These are phyloP conservation scores for Eumeta japonica DNA, from an alignment of 1,140 invertebrate species.

Conservation along the genomic window DNA sequence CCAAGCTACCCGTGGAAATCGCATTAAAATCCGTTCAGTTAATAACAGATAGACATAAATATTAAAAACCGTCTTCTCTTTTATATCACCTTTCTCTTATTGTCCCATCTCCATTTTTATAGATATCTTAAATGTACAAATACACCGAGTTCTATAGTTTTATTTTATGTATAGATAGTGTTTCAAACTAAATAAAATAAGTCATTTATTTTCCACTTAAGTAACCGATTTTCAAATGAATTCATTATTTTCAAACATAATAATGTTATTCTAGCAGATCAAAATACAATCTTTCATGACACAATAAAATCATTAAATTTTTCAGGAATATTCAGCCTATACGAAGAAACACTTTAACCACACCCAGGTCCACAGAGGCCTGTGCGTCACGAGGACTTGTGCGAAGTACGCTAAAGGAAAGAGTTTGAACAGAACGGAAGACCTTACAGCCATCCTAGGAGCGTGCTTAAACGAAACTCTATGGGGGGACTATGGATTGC, in stretches of 20 bases:
- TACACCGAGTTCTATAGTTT: too few relatives aligned
- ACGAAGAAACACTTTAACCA: slow-evolving; percentile 54
- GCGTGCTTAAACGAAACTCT: slow-evolving; percentile 3
- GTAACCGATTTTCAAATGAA: too few relatives aligned
- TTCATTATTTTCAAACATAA: not conserved
- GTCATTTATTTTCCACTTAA: too few relatives aligned
- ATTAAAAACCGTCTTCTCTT: too few relatives aligned
- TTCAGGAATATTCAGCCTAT: slow-evolving; percentile 41
- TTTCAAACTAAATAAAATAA: too few relatives aligned
- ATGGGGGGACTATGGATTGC: slow-evolving; percentile 3
- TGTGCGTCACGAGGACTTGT: slow-evolving; percentile 44
- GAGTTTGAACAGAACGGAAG: too few relatives aligned
- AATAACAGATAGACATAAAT: too few relatives aligned
- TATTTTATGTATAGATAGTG: not conserved
- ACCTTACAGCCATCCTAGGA: slow-evolving; percentile 6
- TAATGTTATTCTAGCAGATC: too few relatives aligned
- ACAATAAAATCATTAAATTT: slow-evolving; percentile 5
- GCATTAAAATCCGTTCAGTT: too few relatives aligned
- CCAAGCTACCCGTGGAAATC: too few relatives aligned
- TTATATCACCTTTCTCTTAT: too few relatives aligned
- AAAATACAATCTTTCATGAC: not conserved
- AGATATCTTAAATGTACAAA: too few relatives aligned
- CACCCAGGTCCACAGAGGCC: slow-evolving; percentile 52
- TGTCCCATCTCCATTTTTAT: not conserved
- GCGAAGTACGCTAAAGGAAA: slow-evolving; percentile 7